A percentile compares a stretch with the other conserved stretches of the same genome.
Evolutionary conservation across 2,888 invertebrate genomes (phyloP).

Genomic region (Conistra vaccinii): DNA sequence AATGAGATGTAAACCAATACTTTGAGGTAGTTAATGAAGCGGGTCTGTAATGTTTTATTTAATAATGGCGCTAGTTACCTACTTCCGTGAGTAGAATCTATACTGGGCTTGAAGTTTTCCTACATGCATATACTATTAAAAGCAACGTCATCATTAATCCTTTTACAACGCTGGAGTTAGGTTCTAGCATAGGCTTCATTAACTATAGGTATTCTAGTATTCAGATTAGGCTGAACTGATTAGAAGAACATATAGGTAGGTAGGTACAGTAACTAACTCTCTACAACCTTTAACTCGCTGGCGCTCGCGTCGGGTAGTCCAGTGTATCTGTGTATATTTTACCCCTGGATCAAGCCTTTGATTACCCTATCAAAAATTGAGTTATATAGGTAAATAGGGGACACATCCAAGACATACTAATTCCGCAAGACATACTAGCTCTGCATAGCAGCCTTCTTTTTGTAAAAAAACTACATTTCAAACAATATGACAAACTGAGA

Average conservation of each 20-base stretch:
- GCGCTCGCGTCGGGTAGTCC: too few species aligned
- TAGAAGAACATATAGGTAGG: not conserved
- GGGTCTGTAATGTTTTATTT: constrained; percentile 35
- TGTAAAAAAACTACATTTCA: not conserved
- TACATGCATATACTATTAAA: constrained; percentile 18
- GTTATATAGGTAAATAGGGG: not conserved
- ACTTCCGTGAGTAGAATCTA: constrained; percentile 31
- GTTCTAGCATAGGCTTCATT: too few species aligned
- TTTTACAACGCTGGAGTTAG: not conserved
- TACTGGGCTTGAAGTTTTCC: constrained; percentile 33
- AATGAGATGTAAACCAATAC: constrained; percentile 52
- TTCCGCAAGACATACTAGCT: not conserved
- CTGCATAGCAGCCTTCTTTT: not conserved
- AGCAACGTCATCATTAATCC: not conserved
- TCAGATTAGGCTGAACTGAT: not conserved
- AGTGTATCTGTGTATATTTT: not conserved
- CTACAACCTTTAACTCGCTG: not conserved
- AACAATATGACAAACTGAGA: not conserved
- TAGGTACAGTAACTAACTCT: not conserved
- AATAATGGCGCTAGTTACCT: constrained; percentile 3
- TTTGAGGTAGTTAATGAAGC: constrained; percentile 35
- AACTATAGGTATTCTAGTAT: too few species aligned
- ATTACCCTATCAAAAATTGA: not conserved
- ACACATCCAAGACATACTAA: not conserved
- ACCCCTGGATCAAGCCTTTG: not conserved